Evolutionary conservation across 2,797 vertebrate species (phyloP).

Genomic region (Adelosebastes latens): DNA sequence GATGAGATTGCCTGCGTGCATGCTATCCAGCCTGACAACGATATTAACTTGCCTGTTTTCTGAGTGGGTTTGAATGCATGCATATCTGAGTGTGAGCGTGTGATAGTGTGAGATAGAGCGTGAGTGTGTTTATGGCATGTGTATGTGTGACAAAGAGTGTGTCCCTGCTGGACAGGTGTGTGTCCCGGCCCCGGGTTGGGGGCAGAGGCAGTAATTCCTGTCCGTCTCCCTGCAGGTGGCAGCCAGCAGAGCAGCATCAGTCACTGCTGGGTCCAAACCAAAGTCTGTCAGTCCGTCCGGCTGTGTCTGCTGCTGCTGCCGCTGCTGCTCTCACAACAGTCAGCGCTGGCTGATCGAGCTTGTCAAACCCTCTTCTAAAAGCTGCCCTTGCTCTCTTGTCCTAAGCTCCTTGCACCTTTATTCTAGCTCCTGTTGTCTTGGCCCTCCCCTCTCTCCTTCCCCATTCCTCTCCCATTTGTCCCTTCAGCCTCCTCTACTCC

Average conservation of each 20-base stretch:
- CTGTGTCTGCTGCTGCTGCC: constrained; percentile 79
- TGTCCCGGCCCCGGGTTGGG: constrained; percentile 63
- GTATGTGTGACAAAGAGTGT: constrained; percentile 47
- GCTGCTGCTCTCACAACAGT: constrained; percentile 69
- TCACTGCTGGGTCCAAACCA: constrained; percentile 56
- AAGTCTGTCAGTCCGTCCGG: constrained; percentile 47
- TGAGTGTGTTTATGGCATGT: constrained; percentile 52
- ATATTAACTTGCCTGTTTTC: constrained; percentile 77
- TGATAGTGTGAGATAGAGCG: constrained; percentile 8
- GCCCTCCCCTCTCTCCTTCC: constrained; percentile 50
- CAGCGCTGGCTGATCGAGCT: constrained; percentile 79
- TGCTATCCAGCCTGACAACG: constrained; percentile 78
- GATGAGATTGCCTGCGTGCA: constrained; percentile 80
- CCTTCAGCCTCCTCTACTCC: constrained; percentile 71
- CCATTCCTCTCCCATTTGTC: constrained; percentile 61
- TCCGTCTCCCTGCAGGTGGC: constrained; percentile 76
- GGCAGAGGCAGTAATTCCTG: constrained; percentile 69
- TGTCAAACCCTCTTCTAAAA: constrained; percentile 70
- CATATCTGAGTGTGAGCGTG: constrained; percentile 42
- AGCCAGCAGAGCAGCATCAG: constrained; percentile 81
- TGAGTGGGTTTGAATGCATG: constrained; percentile 71
- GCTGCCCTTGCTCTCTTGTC: constrained; percentile 62
- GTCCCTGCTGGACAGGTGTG: constrained; percentile 67
- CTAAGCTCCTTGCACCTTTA: constrained; percentile 73
- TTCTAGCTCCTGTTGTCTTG: constrained; percentile 75